phyloP scores from a whole-genome alignment of 2,113 vertebrate genomes.

The Petromus typicus region DNA sequence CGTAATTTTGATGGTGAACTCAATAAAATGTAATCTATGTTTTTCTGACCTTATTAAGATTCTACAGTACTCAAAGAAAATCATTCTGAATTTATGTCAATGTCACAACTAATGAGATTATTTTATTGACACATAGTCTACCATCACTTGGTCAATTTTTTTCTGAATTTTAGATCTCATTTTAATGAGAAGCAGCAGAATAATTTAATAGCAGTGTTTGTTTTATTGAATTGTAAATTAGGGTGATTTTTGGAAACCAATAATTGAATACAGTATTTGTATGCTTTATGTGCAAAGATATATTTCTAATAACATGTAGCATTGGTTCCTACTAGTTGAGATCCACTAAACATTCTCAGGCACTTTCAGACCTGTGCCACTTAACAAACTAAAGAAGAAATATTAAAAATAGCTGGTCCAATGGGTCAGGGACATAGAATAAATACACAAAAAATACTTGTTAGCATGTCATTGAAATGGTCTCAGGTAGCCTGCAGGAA shows the following conservation, averaged over 20 bases:
- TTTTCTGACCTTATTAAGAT: background rate
- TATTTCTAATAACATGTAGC: background rate
- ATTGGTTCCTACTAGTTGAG: background rate
- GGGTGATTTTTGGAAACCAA: background rate
- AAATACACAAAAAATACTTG: background rate
- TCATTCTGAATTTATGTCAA: background rate
- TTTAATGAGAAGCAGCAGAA: background rate
- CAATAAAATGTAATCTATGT: background rate
- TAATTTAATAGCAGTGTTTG: background rate
- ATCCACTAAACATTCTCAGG: slow-evolving; percentile 13
- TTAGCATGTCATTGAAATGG: background rate
- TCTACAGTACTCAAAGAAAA: slow-evolving; percentile 13
- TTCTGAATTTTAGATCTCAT: background rate
- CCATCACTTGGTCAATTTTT: background rate
- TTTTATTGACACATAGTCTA: background rate
- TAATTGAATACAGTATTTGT: slow-evolving; percentile 13
- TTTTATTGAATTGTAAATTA: background rate
- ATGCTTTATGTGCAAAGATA: background rate
- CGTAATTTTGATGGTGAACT: background rate
- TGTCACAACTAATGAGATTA: background rate
- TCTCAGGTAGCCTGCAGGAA: background rate
- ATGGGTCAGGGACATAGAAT: background rate
- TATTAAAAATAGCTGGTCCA: background rate
- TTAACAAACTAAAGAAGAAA: slow-evolving; percentile 27
- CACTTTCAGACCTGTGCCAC: background rate